These are phyloP conservation scores for Xylophagus ater DNA, from an alignment of 2,888 invertebrate genomes.

Conservation along the genomic window DNA sequence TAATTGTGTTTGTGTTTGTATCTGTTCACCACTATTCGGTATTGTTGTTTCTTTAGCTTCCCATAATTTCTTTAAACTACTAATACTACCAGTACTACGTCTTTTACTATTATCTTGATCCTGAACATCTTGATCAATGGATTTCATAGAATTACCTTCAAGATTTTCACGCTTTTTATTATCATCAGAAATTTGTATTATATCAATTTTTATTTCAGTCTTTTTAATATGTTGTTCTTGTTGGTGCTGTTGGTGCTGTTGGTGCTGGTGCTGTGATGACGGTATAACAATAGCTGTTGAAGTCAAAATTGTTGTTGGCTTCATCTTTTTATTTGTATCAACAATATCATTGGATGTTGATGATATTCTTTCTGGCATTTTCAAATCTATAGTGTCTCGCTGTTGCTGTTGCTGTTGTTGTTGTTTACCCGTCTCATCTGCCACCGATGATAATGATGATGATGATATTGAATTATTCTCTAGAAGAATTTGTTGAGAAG, in stretches of 20 bases:
- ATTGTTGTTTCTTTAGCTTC: slow-evolving; percentile 62
- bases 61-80: slow-evolving; percentile 85
- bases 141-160: slow-evolving; percentile 34
- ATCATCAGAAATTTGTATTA: slow-evolving; percentile 27
- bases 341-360: background rate
- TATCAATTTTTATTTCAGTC: slow-evolving; percentile 41
- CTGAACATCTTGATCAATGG: slow-evolving; percentile 45
- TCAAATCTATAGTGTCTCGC: slow-evolving; percentile 8
- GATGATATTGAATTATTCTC: slow-evolving; percentile 7
- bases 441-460: no score
- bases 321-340: slow-evolving; percentile 12
- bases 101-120: slow-evolving; percentile 85
- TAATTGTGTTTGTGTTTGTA: slow-evolving; percentile 49
- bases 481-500: slow-evolving; percentile 27
- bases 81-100: slow-evolving; percentile 85
- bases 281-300: slow-evolving; percentile 18
- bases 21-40: no score
- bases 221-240: slow-evolving; percentile 30
- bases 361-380: slow-evolving; percentile 11
- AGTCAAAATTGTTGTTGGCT: slow-evolving; percentile 6
- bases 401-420: no score
- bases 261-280: no score
- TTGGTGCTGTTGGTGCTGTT: slow-evolving; percentile 20
- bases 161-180: slow-evolving; percentile 39
- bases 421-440: no score